A percentile compares a stretch with the other conserved stretches of the same genome.
phyloP scores from a whole-genome alignment of 2,113 vertebrate genomes.

The Sylvilagus bachmani region DNA sequence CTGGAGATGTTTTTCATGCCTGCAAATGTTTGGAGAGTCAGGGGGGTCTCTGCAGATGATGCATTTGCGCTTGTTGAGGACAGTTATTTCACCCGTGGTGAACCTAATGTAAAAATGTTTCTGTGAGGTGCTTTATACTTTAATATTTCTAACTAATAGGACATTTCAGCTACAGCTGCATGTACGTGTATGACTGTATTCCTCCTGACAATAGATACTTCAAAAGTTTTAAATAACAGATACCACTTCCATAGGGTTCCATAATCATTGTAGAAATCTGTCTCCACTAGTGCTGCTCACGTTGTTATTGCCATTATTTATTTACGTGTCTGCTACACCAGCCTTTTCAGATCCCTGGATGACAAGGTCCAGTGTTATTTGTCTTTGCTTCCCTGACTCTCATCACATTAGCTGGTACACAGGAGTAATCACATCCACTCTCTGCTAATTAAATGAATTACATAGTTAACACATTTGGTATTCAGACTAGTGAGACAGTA shows the following conservation, averaged over 20 bases:
- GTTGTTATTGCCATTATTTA: neutral
- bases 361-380: neutral
- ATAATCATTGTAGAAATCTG: neutral
- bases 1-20: slow-evolving; percentile 59
- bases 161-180: slow-evolving; percentile 13
- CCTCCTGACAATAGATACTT: slow-evolving; percentile 19
- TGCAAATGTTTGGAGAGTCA: neutral
- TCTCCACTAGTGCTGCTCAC: neutral
- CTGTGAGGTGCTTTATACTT: slow-evolving; percentile 35
- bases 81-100: slow-evolving; percentile 73
- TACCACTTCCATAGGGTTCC: neutral
- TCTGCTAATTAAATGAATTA: slow-evolving; percentile 25
- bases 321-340: slow-evolving; percentile 18
- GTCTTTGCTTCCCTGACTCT: neutral
- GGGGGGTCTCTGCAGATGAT: neutral
- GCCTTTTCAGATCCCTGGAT: neutral
- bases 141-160: slow-evolving; percentile 78
- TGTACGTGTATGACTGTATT: slow-evolving; percentile 12
- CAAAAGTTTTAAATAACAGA: slow-evolving; percentile 20
- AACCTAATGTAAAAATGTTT: slow-evolving; percentile 78
- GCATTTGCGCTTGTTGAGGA: slow-evolving; percentile 19
- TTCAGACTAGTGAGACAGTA: neutral
- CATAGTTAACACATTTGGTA: neutral
- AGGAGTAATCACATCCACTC: neutral
- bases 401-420: neutral